Evolutionary conservation across 2,797 vertebrate species (phyloP), one percentile per base, ranked within the genome.

Genomic region (Etheostoma nigrum): DNA sequence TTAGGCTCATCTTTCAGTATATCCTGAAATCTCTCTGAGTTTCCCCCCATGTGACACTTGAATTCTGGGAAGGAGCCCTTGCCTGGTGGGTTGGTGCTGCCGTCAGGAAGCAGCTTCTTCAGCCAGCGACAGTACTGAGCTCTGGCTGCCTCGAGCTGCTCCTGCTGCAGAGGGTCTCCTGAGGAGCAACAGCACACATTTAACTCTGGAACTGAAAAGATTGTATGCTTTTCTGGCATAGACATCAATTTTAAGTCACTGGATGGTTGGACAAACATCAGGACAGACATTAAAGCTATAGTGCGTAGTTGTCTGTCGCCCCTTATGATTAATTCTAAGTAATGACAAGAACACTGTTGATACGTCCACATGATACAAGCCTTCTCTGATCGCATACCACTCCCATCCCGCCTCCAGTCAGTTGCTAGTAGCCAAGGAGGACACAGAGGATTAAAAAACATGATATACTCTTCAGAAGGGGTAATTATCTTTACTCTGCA

Each of bases 1-100:
- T 61, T 66, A 1, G 84, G 90, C 57, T 88, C 75, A 67, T 94
- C 93, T 69, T 93, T 92, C 63, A 93, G 82, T 19, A 94, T 84
- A 16, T 86, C 82, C 16, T 83, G 85, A 63, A 78, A 54, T 47
- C 76, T 91, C 66, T 87, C 87, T 1, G 86, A 85, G 55, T 84
- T 76, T 79, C 76, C 82, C 14, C 27, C 16, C 23, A 81, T 58
- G 72, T 89, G 57, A 75, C 89, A 85, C 68, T 83, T 91, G 33
- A 95, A 92, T 53, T 86, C 84, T 6, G 85, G 45, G 30, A 86
- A 27, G n/a, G 16, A 18, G 33, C 5, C 0, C 0, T 44, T 58
- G 72, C 76, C 73, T 67, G 67, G 61, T 47, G 53, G 67, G 58
- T 66, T 45, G 55, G 58, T 30, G 33, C 55, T 55, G 21, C 80